phyloP scores from a whole-genome alignment of 2,888 invertebrate genomes.

The Apodemia mormo region DNA sequence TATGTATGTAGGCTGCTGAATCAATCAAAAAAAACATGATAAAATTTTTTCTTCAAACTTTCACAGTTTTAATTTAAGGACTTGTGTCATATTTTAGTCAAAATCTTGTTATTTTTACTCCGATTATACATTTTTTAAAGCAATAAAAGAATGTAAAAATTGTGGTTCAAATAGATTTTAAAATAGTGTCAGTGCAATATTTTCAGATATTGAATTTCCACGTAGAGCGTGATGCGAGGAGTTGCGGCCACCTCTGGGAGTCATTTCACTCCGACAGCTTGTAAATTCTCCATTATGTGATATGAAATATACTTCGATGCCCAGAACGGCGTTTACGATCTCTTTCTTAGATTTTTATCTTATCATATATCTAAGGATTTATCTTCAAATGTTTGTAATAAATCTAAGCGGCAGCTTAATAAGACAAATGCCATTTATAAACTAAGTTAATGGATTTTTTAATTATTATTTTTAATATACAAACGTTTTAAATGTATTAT shows the following conservation, averaged over 20 bases:
- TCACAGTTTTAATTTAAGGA: too few species aligned
- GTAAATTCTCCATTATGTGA: constrained; percentile 81
- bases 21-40: too few species aligned
- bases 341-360: constrained; percentile 43
- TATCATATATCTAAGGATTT: constrained; percentile 24
- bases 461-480: constrained; percentile 3
- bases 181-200: constrained; percentile 12
- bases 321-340: constrained; percentile 62
- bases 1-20: too few species aligned
- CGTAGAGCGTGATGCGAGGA: constrained; percentile 37
- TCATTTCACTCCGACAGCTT: constrained; percentile 79
- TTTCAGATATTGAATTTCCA: constrained; percentile 48
- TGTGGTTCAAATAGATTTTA: background rate
- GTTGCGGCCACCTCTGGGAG: constrained; percentile 49
- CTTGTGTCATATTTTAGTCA: too few species aligned
- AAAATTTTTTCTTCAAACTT: too few species aligned
- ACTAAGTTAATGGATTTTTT: background rate
- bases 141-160: too few species aligned
- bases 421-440: constrained; percentile 1
- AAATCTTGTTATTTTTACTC: too few species aligned
- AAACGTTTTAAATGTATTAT: background rate
- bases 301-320: constrained; percentile 74
- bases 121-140: too few species aligned
- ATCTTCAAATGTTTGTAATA: constrained; percentile 35
- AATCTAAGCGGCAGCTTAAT: constrained; percentile 37